A percentile compares a stretch with the other conserved stretches of the same genome.
phyloP scores from a whole-genome alignment of 1,140 invertebrate genomes.

The Cataglyphis hispanica region DNA sequence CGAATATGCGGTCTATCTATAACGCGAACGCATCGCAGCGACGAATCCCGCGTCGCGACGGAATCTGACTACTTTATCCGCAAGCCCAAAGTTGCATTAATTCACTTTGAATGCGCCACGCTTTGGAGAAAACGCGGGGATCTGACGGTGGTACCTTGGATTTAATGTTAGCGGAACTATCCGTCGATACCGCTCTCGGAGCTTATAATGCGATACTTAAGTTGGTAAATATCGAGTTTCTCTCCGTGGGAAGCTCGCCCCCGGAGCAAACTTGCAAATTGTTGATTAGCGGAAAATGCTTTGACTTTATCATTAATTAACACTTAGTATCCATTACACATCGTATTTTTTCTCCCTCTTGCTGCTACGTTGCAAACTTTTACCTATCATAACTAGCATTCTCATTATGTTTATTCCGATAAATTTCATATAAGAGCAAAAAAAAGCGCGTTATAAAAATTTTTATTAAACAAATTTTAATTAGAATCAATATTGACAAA shows the following conservation, averaged over 20 bases:
- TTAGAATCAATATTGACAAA: background rate
- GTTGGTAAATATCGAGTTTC: slow-evolving; percentile 55
- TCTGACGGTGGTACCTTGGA: slow-evolving; percentile 27
- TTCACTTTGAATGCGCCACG: slow-evolving; percentile 61
- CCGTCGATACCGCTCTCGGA: slow-evolving; percentile 32
- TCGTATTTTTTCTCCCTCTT: slow-evolving; percentile 32
- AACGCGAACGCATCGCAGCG: slow-evolving; percentile 35
- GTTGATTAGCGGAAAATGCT: slow-evolving; percentile 59
- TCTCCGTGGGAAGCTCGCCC: slow-evolving; percentile 5
- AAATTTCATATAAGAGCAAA: background rate
- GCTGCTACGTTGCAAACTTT: slow-evolving; percentile 21
- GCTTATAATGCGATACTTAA: slow-evolving; percentile 51
- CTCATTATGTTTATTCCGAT: slow-evolving; percentile 14
- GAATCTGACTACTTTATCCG: slow-evolving; percentile 68
- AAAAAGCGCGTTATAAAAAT: background rate
- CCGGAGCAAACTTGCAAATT: slow-evolving; percentile 37
- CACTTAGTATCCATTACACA: slow-evolving; percentile 37
- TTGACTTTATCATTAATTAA: slow-evolving; percentile 62
- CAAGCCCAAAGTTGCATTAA: slow-evolving; percentile 62
- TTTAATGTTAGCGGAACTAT: slow-evolving; percentile 56
- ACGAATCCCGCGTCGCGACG: slow-evolving; percentile 49
- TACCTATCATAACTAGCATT: background rate
- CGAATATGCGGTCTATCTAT: slow-evolving; percentile 51
- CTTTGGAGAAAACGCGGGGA: slow-evolving; percentile 15
- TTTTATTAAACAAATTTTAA: background rate